These are phyloP conservation scores for Caenorhabditis zanzibari DNA, from an alignment of 2,888 invertebrate genomes.

Conservation along the genomic window DNA sequence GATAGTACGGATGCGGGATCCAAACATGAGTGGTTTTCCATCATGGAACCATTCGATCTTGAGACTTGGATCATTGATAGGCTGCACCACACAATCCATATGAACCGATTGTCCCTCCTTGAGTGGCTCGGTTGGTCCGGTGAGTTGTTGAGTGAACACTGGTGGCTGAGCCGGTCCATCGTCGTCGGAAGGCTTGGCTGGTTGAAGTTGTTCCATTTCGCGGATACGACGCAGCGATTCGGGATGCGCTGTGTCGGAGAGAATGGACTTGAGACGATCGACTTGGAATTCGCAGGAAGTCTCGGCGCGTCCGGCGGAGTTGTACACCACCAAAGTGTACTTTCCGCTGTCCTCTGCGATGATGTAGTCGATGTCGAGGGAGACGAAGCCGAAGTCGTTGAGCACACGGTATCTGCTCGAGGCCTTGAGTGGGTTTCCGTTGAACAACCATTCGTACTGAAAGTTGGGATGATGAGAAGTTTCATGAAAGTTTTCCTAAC, in stretches of 20 bases:
- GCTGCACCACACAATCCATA: conserved; percentile 92
- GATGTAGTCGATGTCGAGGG: conserved; percentile 95
- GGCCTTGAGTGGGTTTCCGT: conserved; percentile 90
- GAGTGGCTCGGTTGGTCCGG: conserved; percentile 89
- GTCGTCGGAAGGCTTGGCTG: conserved; percentile 76
- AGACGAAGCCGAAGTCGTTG: conserved; percentile 97
- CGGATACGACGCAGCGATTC: conserved; percentile 91
- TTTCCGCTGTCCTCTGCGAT: conserved; percentile 95
- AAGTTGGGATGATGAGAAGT: conserved; percentile 80
- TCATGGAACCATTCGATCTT: conserved; percentile 98
- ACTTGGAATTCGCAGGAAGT: conserved; percentile 91
- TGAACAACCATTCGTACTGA: conserved; percentile 95
- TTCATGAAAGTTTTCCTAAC: too few species aligned
- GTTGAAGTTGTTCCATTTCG: conserved; percentile 81
- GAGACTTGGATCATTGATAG: conserved; percentile 94
- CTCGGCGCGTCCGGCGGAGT: conserved; percentile 89
- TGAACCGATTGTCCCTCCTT: conserved; percentile 85
- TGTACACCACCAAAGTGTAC: conserved; percentile 83
- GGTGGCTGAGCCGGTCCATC: conserved; percentile 84
- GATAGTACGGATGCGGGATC: conserved; percentile 96
- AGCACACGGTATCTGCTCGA: conserved; percentile 94
- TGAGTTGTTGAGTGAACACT: conserved; percentile 93
- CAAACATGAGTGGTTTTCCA: conserved; percentile 88
- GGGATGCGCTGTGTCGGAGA: conserved; percentile 94
- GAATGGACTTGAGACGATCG: conserved; percentile 76